Conservation (phyloP, 2,113 vertebrate genomes). For the Crotalus viridis region DNA sequence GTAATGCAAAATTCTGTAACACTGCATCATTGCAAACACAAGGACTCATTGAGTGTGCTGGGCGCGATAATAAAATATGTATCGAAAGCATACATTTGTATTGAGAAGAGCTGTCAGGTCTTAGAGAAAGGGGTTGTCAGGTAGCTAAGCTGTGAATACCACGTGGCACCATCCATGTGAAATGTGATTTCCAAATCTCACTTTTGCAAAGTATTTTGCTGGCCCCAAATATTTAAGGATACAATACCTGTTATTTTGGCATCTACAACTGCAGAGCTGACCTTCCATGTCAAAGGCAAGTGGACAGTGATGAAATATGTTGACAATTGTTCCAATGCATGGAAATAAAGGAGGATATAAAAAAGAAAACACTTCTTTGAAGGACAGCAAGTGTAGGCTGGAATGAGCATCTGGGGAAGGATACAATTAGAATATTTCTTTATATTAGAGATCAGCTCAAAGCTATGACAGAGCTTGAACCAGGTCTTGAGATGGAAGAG, state of each 20-base stretch:
- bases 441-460: neutral
- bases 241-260: neutral
- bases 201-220: conserved; percentile 2
- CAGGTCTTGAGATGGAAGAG: neutral
- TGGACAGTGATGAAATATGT: neutral
- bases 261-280: neutral
- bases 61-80: neutral
- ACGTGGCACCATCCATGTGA: neutral
- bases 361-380: neutral
- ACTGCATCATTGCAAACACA: neutral
- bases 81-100: neutral
- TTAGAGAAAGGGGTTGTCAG: neutral
- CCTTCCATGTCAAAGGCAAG: neutral
- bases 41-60: neutral
- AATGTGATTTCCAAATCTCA: neutral
- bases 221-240: neutral
- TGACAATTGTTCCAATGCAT: neutral
- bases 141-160: neutral
- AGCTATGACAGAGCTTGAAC: neutral
- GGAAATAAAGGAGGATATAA: neutral
- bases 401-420: neutral
- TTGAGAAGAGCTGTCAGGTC: neutral
- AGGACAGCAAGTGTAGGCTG: neutral
- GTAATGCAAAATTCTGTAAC: neutral
- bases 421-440: neutral